These are phyloP conservation scores for Tortrix viridana DNA, from an alignment of 2,888 invertebrate species.

Conservation along the genomic window DNA sequence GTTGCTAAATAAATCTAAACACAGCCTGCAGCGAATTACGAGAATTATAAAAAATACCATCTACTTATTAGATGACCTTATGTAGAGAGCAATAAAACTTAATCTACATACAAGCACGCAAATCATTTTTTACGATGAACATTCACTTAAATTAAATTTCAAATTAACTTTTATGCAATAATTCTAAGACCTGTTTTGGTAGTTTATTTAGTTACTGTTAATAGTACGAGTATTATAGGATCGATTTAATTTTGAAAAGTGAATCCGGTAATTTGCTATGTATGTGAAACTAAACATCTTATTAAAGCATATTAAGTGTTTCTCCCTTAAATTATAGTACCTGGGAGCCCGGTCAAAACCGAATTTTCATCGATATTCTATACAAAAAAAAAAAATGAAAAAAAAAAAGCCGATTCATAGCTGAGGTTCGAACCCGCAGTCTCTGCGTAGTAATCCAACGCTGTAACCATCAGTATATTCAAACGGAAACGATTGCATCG, in stretches of 20 bases:
- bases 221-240: no score
- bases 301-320: background rate
- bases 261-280: no score
- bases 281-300: background rate
- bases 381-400: no score
- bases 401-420: no score
- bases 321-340: background rate
- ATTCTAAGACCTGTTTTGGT: conserved; percentile 5
- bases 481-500: no score
- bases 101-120: conserved; percentile 28
- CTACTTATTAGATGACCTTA: conserved; percentile 22
- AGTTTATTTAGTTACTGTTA: no score
- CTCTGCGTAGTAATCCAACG: no score
- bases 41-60: conserved; percentile 14
- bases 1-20: background rate
- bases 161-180: conserved; percentile 9
- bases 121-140: conserved; percentile 5
- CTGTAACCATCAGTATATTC: no score
- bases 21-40: conserved; percentile 3
- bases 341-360: no score
- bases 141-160: conserved; percentile 17
- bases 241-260: no score
- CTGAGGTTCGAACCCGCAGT: no score
- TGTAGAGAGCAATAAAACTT: conserved; percentile 23
- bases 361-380: no score